Conservation (phyloP, 2,888 invertebrate species). For the Synergus gifuensis region DNA sequence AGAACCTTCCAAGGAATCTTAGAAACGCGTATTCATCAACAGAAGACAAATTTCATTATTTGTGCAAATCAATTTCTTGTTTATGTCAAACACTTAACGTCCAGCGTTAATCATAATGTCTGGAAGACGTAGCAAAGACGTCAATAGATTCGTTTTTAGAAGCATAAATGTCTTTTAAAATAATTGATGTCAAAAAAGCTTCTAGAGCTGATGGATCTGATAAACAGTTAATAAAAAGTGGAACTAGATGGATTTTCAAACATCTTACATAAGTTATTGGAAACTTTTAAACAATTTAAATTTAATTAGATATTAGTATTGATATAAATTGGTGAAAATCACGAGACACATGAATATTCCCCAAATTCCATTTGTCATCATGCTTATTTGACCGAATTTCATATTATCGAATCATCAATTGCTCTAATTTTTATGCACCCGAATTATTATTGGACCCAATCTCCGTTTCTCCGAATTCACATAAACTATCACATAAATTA, state of each 20-base stretch:
- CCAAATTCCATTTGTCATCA: no score
- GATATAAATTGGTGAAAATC: no score
- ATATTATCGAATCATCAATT: no score
- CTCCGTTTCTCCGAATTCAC: no score
- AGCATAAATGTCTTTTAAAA: conserved; percentile 12
- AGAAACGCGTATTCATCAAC: not conserved
- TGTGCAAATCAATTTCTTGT: conserved; percentile 27
- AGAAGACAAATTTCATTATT: conserved; percentile 43
- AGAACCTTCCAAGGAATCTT: not conserved
- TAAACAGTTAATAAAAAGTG: not conserved
- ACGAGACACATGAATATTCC: no score
- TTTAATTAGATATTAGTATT: no score
- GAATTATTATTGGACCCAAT: no score
- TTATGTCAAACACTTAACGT: conserved; percentile 21
- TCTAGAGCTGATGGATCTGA: not conserved
- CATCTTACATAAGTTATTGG: no score
- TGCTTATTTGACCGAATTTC: no score
- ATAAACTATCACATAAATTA: no score
- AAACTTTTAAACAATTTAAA: no score
- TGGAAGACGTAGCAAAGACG: not conserved
- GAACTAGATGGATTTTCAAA: no score
- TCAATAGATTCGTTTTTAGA: conserved; percentile 10
- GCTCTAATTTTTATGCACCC: not conserved
- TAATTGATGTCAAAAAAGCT: not conserved
- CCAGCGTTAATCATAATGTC: not conserved